Evolutionary conservation across 2,797 vertebrate species (phyloP).

Genomic region (Buceros bicornis): DNA sequence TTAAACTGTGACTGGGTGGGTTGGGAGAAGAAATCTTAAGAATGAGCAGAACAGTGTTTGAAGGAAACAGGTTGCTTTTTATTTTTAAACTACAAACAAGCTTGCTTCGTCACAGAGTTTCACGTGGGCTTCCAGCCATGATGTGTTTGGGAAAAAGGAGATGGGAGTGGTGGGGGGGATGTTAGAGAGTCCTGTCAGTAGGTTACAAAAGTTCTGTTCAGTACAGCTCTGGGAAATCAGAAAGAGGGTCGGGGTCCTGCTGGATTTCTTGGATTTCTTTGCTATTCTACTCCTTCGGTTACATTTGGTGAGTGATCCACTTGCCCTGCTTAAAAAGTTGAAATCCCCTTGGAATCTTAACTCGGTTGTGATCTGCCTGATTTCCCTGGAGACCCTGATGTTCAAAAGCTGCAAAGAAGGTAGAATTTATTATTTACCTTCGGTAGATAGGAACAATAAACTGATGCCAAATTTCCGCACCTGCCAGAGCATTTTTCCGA

Average conservation of each 20-base stretch:
- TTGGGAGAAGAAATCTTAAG: slow-evolving; percentile 41
- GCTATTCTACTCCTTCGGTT: not conserved
- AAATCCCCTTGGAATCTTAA: not conserved
- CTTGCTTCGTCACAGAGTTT: not conserved
- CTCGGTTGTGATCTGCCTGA: not conserved
- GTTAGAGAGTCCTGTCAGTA: not conserved
- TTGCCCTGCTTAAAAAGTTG: slow-evolving; percentile 2
- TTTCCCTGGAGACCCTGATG: not conserved
- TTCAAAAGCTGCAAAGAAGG: not conserved
- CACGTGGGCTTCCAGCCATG: not conserved
- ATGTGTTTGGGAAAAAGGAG: not conserved
- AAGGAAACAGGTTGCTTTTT: not conserved
- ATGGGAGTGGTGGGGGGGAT: not conserved
- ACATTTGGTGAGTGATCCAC: not conserved
- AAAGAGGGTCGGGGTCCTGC: not conserved
- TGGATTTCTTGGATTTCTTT: not conserved
- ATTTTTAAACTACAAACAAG: slow-evolving; percentile 40
- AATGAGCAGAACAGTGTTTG: slow-evolving; percentile 28
- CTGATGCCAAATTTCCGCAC: not conserved
- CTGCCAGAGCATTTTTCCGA: slow-evolving; percentile 18
- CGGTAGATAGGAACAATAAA: not conserved
- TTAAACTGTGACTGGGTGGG: slow-evolving; percentile 53
- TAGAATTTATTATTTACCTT: slow-evolving; percentile 25
- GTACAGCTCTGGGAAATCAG: not conserved
- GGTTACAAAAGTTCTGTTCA: slow-evolving; percentile 29